Evolutionary conservation across 2,113 vertebrate genomes (phyloP).

Genomic region (Scytalopus superciliaris): DNA sequence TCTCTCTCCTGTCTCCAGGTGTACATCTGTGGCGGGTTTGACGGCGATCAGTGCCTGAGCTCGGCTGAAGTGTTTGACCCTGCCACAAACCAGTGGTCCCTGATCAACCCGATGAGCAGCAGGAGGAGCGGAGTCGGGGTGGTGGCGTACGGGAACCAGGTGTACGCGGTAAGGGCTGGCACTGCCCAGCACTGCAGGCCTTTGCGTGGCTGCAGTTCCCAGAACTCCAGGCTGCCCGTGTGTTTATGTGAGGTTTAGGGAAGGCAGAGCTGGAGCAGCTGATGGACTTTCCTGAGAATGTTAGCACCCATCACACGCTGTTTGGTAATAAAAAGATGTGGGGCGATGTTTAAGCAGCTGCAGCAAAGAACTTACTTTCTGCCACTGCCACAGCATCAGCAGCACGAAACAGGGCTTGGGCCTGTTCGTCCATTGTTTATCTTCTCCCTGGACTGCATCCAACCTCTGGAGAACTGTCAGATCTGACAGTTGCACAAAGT

Average conservation of each 20-base stretch:
- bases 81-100: constrained; percentile 76
- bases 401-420: background rate
- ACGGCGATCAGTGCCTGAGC: constrained; percentile 76
- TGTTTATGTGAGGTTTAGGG: background rate
- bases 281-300: background rate
- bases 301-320: background rate
- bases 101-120: constrained; percentile 79
- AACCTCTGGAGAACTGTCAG: background rate
- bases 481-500: background rate
- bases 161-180: constrained; percentile 76
- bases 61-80: constrained; percentile 81
- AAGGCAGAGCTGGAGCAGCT: background rate
- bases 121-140: constrained; percentile 82
- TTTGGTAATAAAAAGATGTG: background rate
- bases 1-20: constrained; percentile 67
- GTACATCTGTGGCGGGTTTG: constrained; percentile 90
- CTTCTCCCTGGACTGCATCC: background rate
- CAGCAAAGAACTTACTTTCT: background rate
- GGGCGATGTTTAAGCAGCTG: background rate
- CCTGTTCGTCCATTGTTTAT: background rate
- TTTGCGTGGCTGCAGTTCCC: background rate
- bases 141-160: constrained; percentile 72
- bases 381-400: background rate
- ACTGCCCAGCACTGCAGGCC: background rate
- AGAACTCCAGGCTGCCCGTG: background rate